A percentile compares a stretch with the other conserved stretches of the same genome.
phyloP scores from a whole-genome alignment of 2,113 vertebrate species.

The Amblyopsis rosae region DNA sequence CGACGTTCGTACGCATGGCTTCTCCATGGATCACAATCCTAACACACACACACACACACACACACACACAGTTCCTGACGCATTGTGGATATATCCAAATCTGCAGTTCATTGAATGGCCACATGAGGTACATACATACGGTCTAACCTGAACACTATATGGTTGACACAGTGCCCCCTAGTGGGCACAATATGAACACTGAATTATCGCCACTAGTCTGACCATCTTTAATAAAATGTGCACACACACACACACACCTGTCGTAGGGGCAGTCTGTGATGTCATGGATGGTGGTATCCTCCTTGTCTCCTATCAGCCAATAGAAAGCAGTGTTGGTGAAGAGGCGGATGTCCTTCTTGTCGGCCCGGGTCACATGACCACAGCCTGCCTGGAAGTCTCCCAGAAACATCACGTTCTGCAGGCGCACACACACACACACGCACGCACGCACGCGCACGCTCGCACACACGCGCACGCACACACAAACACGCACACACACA shows the following conservation, averaged over 20 bases:
- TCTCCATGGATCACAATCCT: constrained; percentile 64
- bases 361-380: constrained; percentile 31
- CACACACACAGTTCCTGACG: not conserved
- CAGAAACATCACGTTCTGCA: constrained; percentile 66
- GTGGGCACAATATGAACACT: no score
- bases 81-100: no score
- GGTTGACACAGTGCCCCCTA: no score
- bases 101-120: no score
- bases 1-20: constrained; percentile 46
- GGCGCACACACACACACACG: constrained; percentile 12
- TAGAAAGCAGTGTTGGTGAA: constrained; percentile 34
- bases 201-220: no score
- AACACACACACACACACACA: constrained; percentile 13
- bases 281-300: constrained; percentile 54
- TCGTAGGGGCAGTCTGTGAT: constrained; percentile 56
- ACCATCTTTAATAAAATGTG: no score
- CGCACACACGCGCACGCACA: constrained; percentile 5
- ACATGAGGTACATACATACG: no score
- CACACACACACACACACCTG: constrained; percentile 41
- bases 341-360: constrained; percentile 53
- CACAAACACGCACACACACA: constrained; percentile 4
- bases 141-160: no score
- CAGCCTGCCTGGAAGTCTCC: constrained; percentile 68
- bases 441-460: constrained; percentile 3
- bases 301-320: constrained; percentile 64